These are phyloP conservation scores for Hormaphis cornu DNA, from an alignment of 1,140 invertebrate species.

Conservation along the genomic window DNA sequence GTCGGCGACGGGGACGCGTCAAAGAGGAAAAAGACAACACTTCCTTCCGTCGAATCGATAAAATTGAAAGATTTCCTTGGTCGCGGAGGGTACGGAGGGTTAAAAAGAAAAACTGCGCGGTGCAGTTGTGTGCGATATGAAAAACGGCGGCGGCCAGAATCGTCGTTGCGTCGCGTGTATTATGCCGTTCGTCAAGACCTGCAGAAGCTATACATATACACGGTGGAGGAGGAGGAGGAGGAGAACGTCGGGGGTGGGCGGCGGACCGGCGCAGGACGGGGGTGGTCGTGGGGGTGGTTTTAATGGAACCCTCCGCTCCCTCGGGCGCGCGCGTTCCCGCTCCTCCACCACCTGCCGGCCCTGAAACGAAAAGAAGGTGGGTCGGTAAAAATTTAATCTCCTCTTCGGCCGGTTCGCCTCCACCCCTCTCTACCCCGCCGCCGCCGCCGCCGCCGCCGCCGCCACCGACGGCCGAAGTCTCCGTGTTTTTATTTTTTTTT, in stretches of 20 bases:
- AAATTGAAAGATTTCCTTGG: conserved; percentile 27
- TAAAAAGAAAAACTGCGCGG: conserved; percentile 22
- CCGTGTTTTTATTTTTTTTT: not conserved
- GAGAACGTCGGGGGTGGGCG: not conserved
- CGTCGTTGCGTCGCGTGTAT: not conserved
- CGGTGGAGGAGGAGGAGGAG: not conserved
- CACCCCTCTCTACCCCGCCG: not conserved
- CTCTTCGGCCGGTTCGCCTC: conserved; percentile 18
- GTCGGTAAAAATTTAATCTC: conserved; percentile 32
- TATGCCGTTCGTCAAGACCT: not conserved
- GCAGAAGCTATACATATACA: no score
- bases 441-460: not conserved
- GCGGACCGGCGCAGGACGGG: not conserved
- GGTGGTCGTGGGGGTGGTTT: conserved; percentile 14
- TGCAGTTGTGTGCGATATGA: conserved; percentile 29
- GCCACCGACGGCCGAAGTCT: not conserved
- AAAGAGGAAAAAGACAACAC: conserved; percentile 28
- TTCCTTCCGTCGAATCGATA: conserved; percentile 28
- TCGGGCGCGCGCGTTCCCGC: not conserved
- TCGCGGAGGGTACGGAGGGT: not conserved
- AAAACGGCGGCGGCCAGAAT: conserved; percentile 14
- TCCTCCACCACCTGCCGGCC: not conserved
- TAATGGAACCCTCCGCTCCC: conserved; percentile 13
- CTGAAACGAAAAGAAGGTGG: conserved; percentile 16
- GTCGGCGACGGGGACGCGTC: not conserved